Evolutionary conservation across 2,888 invertebrate genomes (phyloP), one percentile per base, ranked within the genome.

Genomic region (Hoplodrina blanda): DNA sequence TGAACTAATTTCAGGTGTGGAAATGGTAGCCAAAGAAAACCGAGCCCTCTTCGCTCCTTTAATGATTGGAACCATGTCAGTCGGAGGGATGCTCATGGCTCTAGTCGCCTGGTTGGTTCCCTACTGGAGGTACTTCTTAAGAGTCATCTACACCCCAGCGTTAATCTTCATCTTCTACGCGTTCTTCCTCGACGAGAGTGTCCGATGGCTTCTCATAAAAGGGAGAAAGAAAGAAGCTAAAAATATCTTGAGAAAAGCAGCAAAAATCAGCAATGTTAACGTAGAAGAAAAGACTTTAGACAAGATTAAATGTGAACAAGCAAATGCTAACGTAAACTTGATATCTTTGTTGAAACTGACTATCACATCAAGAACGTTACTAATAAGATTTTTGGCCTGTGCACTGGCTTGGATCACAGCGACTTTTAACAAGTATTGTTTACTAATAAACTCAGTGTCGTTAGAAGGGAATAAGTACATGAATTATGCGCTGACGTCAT

Each of bases 201-300:
- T 63, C 96, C 98, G 98, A 86, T 98, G 98, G 98, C 95, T 98
- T 3, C 91, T 98, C 15, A 97, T 97, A 19, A 97, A 97, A 88
- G 97, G 97, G 8, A 96, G 96, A 76, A 96, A 96, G 74, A 96
- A 97, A 0, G 95, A 97, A 86, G 98, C 98, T 0, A 96, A 96
- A 71, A 88, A 88, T 25, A 96, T 97, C 17, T 90, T 97, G 37
- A 90, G 94, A 6, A 96, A 94, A 83, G 97, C 97, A 46, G 97
- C 97, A 0, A 95, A 92, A 80, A 86, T 73, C 17, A 92, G 90
- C 66, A 89, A 90, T 56, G 76, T 92, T 0, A 68, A 85, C 13
- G 15, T 92, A 0, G 85, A 90, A 25, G 85, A 89, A 53, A 78
- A 86, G n/a, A 83, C 82, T 10, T 68, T 92, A 4, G 73, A 82